Percentiles rank a stretch among this genome's conserved stretches.
These are phyloP conservation scores for Pollachius pollachius DNA, from an alignment of 2,113 vertebrate genomes.

Conservation along the genomic window DNA sequence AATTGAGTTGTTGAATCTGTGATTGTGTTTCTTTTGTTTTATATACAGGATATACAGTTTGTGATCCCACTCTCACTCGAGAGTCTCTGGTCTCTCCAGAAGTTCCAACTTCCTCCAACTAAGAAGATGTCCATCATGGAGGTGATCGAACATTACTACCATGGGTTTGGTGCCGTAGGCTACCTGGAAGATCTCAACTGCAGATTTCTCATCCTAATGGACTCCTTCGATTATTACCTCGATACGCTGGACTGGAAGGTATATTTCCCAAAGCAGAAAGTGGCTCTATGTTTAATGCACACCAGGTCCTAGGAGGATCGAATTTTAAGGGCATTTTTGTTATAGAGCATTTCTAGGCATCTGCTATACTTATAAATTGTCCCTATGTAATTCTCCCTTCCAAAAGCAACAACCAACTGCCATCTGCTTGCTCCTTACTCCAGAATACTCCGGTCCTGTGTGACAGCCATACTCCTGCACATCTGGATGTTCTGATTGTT, in stretches of 20 bases:
- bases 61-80: constrained; percentile 62
- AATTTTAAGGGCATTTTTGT: neutral
- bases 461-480: constrained; percentile 33
- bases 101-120: neutral
- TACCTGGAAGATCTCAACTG: constrained; percentile 48
- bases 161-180: constrained; percentile 29
- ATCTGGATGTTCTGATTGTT: constrained; percentile 55
- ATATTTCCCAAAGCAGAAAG: constrained; percentile 4
- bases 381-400: neutral
- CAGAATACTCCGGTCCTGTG: constrained; percentile 47
- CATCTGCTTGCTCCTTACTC: constrained; percentile 1
- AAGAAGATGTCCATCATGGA: constrained; percentile 45
- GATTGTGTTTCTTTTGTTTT: neutral
- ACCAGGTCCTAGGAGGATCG: neutral
- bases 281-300: neutral
- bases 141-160: constrained; percentile 44
- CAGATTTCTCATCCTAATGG: constrained; percentile 66
- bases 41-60: constrained; percentile 64
- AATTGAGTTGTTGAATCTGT: too few species aligned
- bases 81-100: constrained; percentile 42
- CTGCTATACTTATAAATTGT: too few species aligned
- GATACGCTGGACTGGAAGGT: constrained; percentile 63
- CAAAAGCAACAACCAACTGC: neutral
- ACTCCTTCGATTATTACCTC: constrained; percentile 65
- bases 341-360: too few species aligned